These are phyloP conservation scores for Zaprionus tsacasi DNA, from an alignment of 1,140 invertebrate genomes.

Conservation along the genomic window DNA sequence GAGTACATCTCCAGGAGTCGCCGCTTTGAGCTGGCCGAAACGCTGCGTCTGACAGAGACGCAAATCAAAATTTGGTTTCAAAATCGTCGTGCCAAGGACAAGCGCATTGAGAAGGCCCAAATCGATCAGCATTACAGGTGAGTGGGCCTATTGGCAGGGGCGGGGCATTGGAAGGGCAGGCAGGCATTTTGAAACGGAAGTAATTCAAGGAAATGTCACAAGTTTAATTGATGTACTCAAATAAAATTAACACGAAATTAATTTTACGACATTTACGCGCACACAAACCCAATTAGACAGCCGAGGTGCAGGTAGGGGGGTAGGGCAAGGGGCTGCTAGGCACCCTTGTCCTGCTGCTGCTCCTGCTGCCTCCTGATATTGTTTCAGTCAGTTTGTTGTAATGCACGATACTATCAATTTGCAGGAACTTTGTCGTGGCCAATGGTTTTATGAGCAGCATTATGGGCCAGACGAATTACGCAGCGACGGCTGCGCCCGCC, in stretches of 20 bases:
- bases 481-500: slow-evolving; percentile 14
- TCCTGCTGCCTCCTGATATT: not conserved
- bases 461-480: slow-evolving; percentile 71
- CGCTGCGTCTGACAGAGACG: slow-evolving; percentile 93
- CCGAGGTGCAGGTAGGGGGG: not conserved
- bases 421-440: slow-evolving; percentile 84
- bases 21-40: slow-evolving; percentile 93
- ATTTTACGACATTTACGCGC: slow-evolving; percentile 79
- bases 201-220: slow-evolving; percentile 73
- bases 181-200: slow-evolving; percentile 67
- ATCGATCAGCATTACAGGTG: slow-evolving; percentile 97
- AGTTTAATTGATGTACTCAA: slow-evolving; percentile 75
- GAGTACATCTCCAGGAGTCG: slow-evolving; percentile 96
- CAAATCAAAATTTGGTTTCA: slow-evolving; percentile 99
- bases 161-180: not conserved
- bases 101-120: slow-evolving; percentile 97
- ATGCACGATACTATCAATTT: slow-evolving; percentile 66
- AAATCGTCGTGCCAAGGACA: slow-evolving; percentile 97
- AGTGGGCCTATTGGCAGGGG: slow-evolving; percentile 1
- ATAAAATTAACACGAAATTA: slow-evolving; percentile 84
- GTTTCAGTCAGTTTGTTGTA: slow-evolving; percentile 59
- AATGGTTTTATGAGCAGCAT: slow-evolving; percentile 84
- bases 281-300: slow-evolving; percentile 73
- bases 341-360: not conserved
- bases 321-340: not conserved